These are phyloP conservation scores for Sebastes taczanowskii DNA, from an alignment of 2,797 vertebrate genomes.

Conservation along the genomic window DNA sequence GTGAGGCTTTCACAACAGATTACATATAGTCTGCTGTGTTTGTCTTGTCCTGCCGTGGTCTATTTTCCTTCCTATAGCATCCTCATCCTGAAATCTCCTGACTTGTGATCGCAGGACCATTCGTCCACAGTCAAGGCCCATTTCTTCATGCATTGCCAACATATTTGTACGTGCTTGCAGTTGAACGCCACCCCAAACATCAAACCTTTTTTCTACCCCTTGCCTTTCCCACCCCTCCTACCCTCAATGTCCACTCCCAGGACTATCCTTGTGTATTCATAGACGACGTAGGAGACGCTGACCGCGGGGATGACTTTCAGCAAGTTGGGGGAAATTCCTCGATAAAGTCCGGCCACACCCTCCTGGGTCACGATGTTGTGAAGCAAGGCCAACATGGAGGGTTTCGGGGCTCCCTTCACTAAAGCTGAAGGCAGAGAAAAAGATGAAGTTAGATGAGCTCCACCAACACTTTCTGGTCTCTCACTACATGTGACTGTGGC, in stretches of 20 bases:
- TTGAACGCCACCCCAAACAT: conserved; percentile 22
- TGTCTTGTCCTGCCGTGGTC: not conserved
- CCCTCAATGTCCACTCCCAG: conserved; percentile 83
- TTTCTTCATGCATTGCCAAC: conserved; percentile 46
- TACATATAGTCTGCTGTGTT: not conserved
- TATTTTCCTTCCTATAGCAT: not conserved
- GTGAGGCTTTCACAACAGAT: not conserved
- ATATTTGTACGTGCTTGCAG: conserved; percentile 14
- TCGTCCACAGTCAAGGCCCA: not conserved
- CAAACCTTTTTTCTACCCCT: conserved; percentile 20
- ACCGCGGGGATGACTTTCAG: conserved; percentile 98
- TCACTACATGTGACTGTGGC: not conserved
- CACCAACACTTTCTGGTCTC: not conserved
- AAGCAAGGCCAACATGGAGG: conserved; percentile 90
- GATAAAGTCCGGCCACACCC: conserved; percentile 91
- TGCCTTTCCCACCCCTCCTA: conserved; percentile 55
- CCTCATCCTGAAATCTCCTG: not conserved
- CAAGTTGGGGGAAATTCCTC: conserved; percentile 97
- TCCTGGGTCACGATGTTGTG: conserved; percentile 89
- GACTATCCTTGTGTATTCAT: conserved; percentile 93
- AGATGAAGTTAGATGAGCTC: not conserved
- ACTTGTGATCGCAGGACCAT: not conserved
- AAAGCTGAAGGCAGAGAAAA: conserved; percentile 78
- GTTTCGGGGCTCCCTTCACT: conserved; percentile 85
- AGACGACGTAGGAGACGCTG: conserved; percentile 96